Base-by-base conservation (phyloP, 2,888 invertebrate genomes). In the Branchellion lobata region DNA sequence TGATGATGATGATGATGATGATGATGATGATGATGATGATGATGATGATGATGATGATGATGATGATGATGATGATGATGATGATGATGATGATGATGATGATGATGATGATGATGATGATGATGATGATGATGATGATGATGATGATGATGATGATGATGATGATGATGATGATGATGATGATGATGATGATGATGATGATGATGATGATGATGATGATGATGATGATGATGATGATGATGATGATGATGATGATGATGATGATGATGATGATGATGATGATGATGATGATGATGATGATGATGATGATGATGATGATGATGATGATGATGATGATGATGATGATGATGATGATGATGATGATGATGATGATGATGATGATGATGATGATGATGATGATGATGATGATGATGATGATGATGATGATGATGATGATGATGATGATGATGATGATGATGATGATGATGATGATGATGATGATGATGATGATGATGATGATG, bases 21-120 rank as follows among this genome's bases (percentile, higher is more conserved):
- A 53, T 53, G 53, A 53, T 53, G 61, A 24, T 24, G 3, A 57
- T 57, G 24, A 73, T 33, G 73, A 27, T 33, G 76, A 76, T 76
- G 76, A 57, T 77, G 27, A 31, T 76, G 61, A 77, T 53, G 76
- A 76, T 76, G 74, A 47, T 47, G 74, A 74, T 74, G 74, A 74
- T 74, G 53, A 53, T 53, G 75, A 53, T 75, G 29, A 53, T 75
- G 53, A 75, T 53, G 51, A 75, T 47, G 51, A 75, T 75, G 53
- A 5, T 75, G 27, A 53, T 53, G 53, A 53, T 53, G 61, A 24
- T 24, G 3, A 57, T 57, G 24, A 73, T 33, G 73, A 27, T 33
- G 76, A 76, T 76, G 76, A 57, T 77, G 27, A 31, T 76, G 61
- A 77, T 53, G 76, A 76, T 76, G 74, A 47, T 47, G 74, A 74